Base-by-base conservation (phyloP, 1,140 invertebrate genomes). In the Drosophila jambulina region DNA sequence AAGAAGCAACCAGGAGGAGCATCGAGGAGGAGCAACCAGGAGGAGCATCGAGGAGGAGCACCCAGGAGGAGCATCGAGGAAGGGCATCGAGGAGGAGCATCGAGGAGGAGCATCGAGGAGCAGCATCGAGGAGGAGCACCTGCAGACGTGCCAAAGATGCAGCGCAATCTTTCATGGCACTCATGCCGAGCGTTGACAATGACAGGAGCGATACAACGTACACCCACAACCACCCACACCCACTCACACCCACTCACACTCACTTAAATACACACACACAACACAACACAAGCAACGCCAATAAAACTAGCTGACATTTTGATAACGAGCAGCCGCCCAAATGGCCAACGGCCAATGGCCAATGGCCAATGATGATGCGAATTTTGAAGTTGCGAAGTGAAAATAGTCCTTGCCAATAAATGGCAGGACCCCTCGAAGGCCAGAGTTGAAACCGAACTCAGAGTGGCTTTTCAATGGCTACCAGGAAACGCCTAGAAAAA, bases 81-180 rank as follows among this genome's bases (percentile, higher is more conserved):
- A n/a, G n/a, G n/a, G n/a, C n/a, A n/a, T n/a, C n/a, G 15, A 38
- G 36, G 6, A 38, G 17, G 15, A 38, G 36, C 15, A n/a, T n/a
- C n/a, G n/a, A n/a, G n/a, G n/a, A 38, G 15, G 17, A 38, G 15
- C 4, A n/a, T n/a, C n/a, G n/a, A 17, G 15, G 15, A 38, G 36
- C 1, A 38, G 6, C 15, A 17, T 1, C 36, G n/a, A 32, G 27
- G 27, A 51, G n/a, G 4, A 53, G 51, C 6, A 10, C 3, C 19
- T 56, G 45, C 54, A 65, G 27, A 76, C 81, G 81, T 83, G 81
- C 70, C 80, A 63, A 84, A 84, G 80, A 80, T 76, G 81, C 71
- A 45, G 53, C 58, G 36, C 59, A 61, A 75, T 79, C 75, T 82
- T 82, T 79, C 76, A 69, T 68, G 68, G 58, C 80, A 82, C 67